A percentile compares a stretch with the other conserved stretches of the same genome.
Evolutionary conservation across 2,888 invertebrate genomes (phyloP).

Genomic region (Cataglyphis rosenhaueri): DNA sequence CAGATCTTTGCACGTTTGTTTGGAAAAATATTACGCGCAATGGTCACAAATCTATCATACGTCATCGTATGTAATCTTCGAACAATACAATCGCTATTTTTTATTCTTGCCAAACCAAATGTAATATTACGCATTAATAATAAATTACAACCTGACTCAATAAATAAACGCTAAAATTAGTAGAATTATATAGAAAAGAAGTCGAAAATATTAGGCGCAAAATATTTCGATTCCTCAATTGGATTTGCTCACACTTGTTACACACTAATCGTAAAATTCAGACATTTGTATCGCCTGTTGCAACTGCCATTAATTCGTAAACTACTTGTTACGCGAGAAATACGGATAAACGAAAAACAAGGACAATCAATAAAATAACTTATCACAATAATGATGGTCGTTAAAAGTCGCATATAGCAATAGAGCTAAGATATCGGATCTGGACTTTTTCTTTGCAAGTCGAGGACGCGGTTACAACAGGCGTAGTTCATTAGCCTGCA

Average conservation of each 20-base stretch:
- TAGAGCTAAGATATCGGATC: slow-evolving; percentile 64
- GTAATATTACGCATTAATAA: background rate
- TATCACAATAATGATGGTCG: slow-evolving; percentile 54
- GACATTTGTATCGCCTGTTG: slow-evolving; percentile 5
- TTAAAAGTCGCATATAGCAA: slow-evolving; percentile 58
- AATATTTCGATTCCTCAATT: slow-evolving; percentile 6
- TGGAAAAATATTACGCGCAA: slow-evolving; percentile 21
- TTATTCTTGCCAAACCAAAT: slow-evolving; percentile 1
- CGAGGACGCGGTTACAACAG: slow-evolving; percentile 71
- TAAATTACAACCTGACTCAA: slow-evolving; percentile 16
- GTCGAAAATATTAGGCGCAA: slow-evolving; percentile 17
- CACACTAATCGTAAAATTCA: slow-evolving; percentile 21
- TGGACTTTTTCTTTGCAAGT: slow-evolving; percentile 42
- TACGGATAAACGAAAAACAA: slow-evolving; percentile 15
- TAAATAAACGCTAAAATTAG: slow-evolving; percentile 41
- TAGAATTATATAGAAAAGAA: background rate
- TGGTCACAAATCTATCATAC: background rate
- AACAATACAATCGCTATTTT: slow-evolving; percentile 24
- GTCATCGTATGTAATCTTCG: background rate
- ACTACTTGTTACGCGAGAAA: slow-evolving; percentile 13
- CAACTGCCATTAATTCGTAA: background rate
- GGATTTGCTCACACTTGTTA: background rate
- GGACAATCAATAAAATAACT: slow-evolving; percentile 52
- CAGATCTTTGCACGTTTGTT: slow-evolving; percentile 41
- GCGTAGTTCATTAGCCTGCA: slow-evolving; percentile 70